Evolutionary conservation across 2,113 vertebrate species (phyloP).

Genomic region (Ictalurus furcatus): DNA sequence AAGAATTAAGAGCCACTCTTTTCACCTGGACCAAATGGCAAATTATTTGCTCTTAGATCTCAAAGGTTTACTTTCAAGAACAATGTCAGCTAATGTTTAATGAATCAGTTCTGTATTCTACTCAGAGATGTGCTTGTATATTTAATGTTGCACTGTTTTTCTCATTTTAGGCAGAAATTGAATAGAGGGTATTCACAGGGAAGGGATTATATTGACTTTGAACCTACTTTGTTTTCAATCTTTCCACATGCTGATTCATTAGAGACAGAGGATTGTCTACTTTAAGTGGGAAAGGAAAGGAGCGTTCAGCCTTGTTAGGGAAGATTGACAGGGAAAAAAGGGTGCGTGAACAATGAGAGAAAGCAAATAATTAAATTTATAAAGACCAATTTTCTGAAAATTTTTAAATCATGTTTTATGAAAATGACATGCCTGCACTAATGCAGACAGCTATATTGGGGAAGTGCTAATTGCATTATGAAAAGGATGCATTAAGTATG

Average conservation of each 20-base stretch:
- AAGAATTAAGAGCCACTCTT: background rate
- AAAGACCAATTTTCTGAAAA: constrained; percentile 22
- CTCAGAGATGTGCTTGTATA: background rate
- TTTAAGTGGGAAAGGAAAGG: background rate
- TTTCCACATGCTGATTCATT: constrained; percentile 4
- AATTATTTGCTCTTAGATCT: background rate
- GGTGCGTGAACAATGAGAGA: background rate
- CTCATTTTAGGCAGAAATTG: background rate
- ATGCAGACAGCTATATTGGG: constrained; percentile 5
- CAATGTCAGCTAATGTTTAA: background rate
- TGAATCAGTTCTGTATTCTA: background rate
- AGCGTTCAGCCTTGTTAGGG: background rate
- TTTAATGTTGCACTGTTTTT: background rate
- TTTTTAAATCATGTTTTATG: constrained; percentile 18
- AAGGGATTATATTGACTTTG: constrained; percentile 17
- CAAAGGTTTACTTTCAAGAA: background rate
- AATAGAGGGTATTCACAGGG: background rate
- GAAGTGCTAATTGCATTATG: constrained; percentile 5
- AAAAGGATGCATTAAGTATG: constrained; percentile 2
- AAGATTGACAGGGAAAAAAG: constrained; percentile 14
- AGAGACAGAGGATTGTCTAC: background rate
- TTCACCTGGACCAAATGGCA: background rate
- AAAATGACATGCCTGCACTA: constrained; percentile 16
- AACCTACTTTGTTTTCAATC: constrained; percentile 1
- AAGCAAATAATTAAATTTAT: constrained; percentile 1